A percentile compares a stretch with the other conserved stretches of the same genome.
These are phyloP conservation scores for Neosilurus mollespiculum DNA, from an alignment of 2,797 vertebrate species.

Conservation along the genomic window DNA sequence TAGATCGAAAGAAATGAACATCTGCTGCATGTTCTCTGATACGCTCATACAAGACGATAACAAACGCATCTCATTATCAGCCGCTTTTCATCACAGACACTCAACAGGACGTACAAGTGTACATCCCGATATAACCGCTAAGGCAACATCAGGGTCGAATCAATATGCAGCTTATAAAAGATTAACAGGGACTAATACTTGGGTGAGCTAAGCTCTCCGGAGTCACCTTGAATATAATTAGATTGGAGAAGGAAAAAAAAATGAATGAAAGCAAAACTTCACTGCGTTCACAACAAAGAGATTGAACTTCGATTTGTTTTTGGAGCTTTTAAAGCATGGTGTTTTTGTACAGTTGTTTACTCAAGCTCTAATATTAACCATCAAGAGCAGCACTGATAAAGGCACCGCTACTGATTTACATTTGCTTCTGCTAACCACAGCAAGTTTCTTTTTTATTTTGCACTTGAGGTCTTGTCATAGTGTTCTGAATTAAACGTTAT, in stretches of 20 bases:
- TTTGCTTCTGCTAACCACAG: neutral
- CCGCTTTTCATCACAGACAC: constrained; percentile 26
- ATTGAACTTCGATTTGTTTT: constrained; percentile 13
- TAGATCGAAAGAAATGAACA: neutral
- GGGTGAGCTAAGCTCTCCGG: constrained; percentile 57
- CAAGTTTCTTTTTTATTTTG: neutral
- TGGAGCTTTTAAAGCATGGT: neutral
- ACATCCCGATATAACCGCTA: constrained; percentile 24
- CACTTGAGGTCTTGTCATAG: neutral
- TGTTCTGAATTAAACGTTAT: neutral
- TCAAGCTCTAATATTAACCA: neutral
- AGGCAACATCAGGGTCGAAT: constrained; percentile 58
- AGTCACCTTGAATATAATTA: constrained; percentile 61
- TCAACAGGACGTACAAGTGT: constrained; percentile 23
- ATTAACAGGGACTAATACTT: constrained; percentile 66
- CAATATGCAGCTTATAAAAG: constrained; percentile 60
- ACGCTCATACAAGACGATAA: neutral
- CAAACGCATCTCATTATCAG: constrained; percentile 1
- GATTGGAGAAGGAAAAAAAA: constrained; percentile 54
- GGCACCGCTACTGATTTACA: neutral
- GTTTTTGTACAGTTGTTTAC: neutral
- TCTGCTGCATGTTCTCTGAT: constrained; percentile 19
- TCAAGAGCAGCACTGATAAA: neutral
- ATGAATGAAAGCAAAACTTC: constrained; percentile 37
- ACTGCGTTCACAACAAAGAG: constrained; percentile 19